phyloP scores from a whole-genome alignment of 2,888 invertebrate species.

The Diploptera punctata region DNA sequence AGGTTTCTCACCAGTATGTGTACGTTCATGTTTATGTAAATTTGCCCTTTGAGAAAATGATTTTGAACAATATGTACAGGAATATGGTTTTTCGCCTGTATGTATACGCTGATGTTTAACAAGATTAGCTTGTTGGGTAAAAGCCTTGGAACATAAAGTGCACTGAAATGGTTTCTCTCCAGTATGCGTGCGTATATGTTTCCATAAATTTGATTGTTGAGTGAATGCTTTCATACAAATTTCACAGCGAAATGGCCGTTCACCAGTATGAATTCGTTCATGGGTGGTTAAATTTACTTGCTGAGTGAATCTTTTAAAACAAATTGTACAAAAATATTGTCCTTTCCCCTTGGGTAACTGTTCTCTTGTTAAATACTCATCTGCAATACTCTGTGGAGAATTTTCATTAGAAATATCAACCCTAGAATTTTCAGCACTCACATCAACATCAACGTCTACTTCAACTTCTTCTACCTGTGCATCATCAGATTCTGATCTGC shows the following conservation, averaged over 20 bases:
- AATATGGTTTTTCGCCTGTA: slow-evolving; percentile 48
- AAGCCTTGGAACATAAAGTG: slow-evolving; percentile 43
- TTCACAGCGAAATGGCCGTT: slow-evolving; percentile 49
- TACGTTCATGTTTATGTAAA: slow-evolving; percentile 44
- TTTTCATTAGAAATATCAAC: slow-evolving; percentile 15
- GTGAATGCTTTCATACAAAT: slow-evolving; percentile 50
- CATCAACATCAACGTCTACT: slow-evolving; percentile 42
- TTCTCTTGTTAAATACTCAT: not conserved
- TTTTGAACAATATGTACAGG: slow-evolving; percentile 48
- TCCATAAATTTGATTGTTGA: slow-evolving; percentile 50
- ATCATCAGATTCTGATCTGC: not conserved
- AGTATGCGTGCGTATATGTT: slow-evolving; percentile 50
- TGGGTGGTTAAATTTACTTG: slow-evolving; percentile 42
- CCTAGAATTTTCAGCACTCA: slow-evolving; percentile 34
- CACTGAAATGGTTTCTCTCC: slow-evolving; percentile 48
- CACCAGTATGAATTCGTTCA: slow-evolving; percentile 46
- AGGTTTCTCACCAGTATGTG: slow-evolving; percentile 46
- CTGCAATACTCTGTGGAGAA: not conserved
- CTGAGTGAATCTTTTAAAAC: slow-evolving; percentile 43
- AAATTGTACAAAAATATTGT: slow-evolving; percentile 39
- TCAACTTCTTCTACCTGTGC: slow-evolving; percentile 38
- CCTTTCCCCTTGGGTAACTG: slow-evolving; percentile 28
- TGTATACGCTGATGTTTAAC: slow-evolving; percentile 46
- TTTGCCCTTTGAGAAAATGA: slow-evolving; percentile 47
- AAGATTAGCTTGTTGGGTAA: slow-evolving; percentile 46